Evolutionary conservation across 1,140 invertebrate genomes (phyloP).

Genomic region (Stratiolaelaps scimitus): DNA sequence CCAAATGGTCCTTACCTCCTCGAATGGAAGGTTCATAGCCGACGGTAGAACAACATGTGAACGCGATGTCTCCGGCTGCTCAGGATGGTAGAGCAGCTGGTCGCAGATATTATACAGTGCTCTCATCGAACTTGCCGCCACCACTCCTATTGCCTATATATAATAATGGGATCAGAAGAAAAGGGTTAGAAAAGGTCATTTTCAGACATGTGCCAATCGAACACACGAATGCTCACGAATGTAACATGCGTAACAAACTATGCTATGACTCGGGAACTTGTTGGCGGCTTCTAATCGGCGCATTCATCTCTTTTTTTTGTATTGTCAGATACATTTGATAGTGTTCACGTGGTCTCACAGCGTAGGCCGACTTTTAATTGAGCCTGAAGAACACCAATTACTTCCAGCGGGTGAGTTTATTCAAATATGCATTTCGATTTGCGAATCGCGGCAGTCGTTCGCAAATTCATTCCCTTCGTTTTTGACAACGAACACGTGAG

Average conservation of each 20-base stretch:
- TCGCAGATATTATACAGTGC: slow-evolving; percentile 68
- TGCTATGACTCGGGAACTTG: no score
- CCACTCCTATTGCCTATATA: slow-evolving; percentile 5
- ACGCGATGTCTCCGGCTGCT: slow-evolving; percentile 69
- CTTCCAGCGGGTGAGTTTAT: no score
- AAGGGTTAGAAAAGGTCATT: neutral
- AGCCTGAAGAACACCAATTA: no score
- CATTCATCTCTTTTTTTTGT: no score
- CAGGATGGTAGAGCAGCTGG: slow-evolving; percentile 70
- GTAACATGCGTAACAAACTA: no score
- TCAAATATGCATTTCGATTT: neutral
- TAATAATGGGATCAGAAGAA: neutral
- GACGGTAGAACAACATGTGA: slow-evolving; percentile 70
- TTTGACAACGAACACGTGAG: neutral
- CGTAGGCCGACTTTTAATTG: no score
- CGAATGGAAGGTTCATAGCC: slow-evolving; percentile 65
- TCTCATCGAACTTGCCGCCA: slow-evolving; percentile 17
- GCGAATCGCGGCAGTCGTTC: neutral
- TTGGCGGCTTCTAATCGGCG: no score
- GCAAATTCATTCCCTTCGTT: neutral
- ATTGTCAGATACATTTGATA: no score
- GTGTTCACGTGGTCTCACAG: no score
- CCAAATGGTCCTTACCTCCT: slow-evolving; percentile 61
- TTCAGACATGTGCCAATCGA: neutral
- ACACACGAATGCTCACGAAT: no score